Percentiles rank a stretch among this genome's conserved stretches.
phyloP scores from a whole-genome alignment of 2,797 vertebrate species.

The Borostomias antarcticus region DNA sequence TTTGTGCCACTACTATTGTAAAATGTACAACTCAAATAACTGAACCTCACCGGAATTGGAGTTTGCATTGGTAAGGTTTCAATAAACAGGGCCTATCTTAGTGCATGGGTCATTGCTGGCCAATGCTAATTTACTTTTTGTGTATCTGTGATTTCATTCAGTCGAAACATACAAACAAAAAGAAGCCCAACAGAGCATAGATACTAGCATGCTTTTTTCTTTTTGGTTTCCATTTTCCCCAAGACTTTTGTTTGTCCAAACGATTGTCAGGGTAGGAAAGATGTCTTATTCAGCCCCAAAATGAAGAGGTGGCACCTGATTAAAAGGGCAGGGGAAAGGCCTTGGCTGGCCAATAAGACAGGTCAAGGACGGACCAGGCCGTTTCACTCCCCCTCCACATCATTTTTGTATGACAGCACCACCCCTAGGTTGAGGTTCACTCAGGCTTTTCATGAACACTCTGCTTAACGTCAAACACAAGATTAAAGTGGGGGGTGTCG shows the following conservation, averaged over 20 bases:
- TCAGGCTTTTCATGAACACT: constrained; percentile 88
- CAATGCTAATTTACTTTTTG: constrained; percentile 1
- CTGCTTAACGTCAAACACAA: constrained; percentile 87
- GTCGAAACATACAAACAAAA: too few species aligned
- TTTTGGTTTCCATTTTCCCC: not conserved
- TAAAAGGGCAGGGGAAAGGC: constrained; percentile 78
- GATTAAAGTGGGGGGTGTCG: constrained; percentile 88
- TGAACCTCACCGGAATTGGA: not conserved
- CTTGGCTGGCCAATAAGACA: constrained; percentile 73
- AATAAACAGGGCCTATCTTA: not conserved
- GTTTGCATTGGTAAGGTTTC: not conserved
- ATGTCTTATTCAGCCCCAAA: constrained; percentile 58
- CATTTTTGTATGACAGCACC: constrained; percentile 81
- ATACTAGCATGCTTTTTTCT: not conserved
- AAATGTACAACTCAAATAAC: not conserved
- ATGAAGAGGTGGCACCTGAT: constrained; percentile 76
- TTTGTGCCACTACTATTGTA: not conserved
- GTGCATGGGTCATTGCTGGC: not conserved
- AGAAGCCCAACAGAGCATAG: too few species aligned
- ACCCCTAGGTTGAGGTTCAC: constrained; percentile 85
- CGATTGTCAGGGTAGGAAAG: constrained; percentile 56
- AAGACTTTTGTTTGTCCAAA: constrained; percentile 50
- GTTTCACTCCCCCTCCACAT: constrained; percentile 68
- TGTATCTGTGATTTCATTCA: too few species aligned
- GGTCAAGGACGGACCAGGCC: constrained; percentile 78